Evolutionary conservation across 2,113 vertebrate species (phyloP), one percentile per base, ranked within the genome.

Genomic region (Microtus ochrogaster): DNA sequence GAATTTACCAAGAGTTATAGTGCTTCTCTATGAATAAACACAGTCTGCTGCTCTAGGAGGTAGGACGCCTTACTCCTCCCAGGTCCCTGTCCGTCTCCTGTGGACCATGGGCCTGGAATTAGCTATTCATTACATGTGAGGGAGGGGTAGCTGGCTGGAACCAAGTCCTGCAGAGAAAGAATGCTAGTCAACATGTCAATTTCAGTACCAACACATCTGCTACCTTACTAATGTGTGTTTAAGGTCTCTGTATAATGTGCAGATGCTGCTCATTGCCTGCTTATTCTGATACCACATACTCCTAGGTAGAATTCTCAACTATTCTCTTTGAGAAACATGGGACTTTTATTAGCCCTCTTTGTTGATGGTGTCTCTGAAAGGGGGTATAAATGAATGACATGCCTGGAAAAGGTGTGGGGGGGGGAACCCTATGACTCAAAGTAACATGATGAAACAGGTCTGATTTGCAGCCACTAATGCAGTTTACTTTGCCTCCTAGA

Each of bases 41-140:
- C 68, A 97, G 93, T 95, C 98, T 95, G 97, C 97, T 98, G 98
- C 36, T 97, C 95, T 92, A 78, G 76, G 92, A 97, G 95, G 91
- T 97, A 93, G 93, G 97, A 92, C 1, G 7, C 96, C 92, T 88
- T 92, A 96, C 63, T 72, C 95, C 72, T 97, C 93, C 92, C 49
- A 0, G 0, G 13, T 63, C 72, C 83, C 96, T 47, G 93, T 61
- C 22, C 0, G 98, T 98, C 97, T 98, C 98, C 97, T 93, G 97
- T 90, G 98, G 97, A 98, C 98, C 87, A 97, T 81, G 39, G 3
- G 96, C 90, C 95, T 97, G 92, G 98, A 98, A 99, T 98, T 96
- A 98, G 97, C 98, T 98, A 98, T 98, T 99, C 98, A 98, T 98
- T 99, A 98, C 96, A 97, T 92, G 96, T 96, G 98, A 98, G 98